A percentile compares a stretch with the other conserved stretches of the same genome.
Evolutionary conservation across 2,113 vertebrate species (phyloP).

Genomic region (Saguinus imperator): DNA sequence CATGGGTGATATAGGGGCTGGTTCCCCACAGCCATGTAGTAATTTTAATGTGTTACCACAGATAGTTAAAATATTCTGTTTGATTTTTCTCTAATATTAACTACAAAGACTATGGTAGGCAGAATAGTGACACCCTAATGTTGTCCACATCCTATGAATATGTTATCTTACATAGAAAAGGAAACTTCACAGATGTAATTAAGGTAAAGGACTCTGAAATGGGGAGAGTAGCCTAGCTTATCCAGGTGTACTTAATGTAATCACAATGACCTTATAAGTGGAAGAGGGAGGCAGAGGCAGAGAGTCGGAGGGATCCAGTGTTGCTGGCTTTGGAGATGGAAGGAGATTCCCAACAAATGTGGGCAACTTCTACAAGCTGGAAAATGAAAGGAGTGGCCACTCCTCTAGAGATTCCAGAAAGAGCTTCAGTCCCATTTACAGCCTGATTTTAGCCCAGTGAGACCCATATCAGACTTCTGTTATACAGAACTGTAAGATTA

Average conservation of each 20-base stretch:
- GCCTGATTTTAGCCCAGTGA: neutral
- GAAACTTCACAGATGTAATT: neutral
- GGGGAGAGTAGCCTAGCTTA: neutral
- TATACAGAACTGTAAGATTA: neutral
- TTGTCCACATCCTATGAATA: neutral
- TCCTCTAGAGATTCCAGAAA: neutral
- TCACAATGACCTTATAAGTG: neutral
- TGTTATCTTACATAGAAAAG: neutral
- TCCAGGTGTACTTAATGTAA: neutral
- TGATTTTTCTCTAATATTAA: neutral
- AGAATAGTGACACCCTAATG: neutral
- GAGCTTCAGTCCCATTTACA: neutral
- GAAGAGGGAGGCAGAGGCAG: neutral
- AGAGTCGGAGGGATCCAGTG: neutral
- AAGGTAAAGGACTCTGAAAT: neutral
- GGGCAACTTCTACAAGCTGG: neutral
- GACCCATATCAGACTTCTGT: neutral
- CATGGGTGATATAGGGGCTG: too few species aligned
- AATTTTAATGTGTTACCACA: neutral
- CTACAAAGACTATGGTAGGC: neutral
- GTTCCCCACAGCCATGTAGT: neutral
- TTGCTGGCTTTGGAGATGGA: neutral
- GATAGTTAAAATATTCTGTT: neutral
- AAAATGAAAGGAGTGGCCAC: neutral
- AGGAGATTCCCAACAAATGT: neutral